Conservation (phyloP, 2,113 vertebrate genomes). For the Alosa alosa region DNA sequence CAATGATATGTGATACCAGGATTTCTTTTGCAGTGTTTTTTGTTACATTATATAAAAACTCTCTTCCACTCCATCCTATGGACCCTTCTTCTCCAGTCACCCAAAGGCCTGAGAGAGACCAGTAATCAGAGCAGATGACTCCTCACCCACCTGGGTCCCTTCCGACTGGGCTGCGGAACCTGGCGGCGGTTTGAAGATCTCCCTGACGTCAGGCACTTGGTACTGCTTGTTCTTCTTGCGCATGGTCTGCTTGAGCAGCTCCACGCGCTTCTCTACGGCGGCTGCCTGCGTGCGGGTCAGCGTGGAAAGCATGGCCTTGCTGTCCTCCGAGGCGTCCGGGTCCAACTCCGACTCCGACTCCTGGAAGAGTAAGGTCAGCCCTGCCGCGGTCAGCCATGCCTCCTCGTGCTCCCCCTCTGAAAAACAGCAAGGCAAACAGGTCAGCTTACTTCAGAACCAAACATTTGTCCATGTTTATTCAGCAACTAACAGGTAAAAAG, state of each 20-base stretch:
- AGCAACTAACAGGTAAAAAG: background rate
- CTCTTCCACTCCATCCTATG: too few relatives aligned
- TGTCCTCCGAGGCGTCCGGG: slow-evolving; percentile 71
- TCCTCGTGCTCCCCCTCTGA: slow-evolving; percentile 93
- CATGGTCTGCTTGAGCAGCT: slow-evolving; percentile 85
- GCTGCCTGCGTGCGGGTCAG: slow-evolving; percentile 87
- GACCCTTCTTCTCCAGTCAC: too few relatives aligned
- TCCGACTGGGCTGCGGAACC: background rate
- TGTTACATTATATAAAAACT: too few relatives aligned
- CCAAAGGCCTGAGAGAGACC: too few relatives aligned
- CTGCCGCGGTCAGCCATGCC: slow-evolving; percentile 93
- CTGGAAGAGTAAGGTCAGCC: slow-evolving; percentile 84
- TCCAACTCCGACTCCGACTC: slow-evolving; percentile 69
- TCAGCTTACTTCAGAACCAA: background rate
- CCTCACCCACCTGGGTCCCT: background rate
- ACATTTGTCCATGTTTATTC: background rate
- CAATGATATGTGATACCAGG: too few relatives aligned
- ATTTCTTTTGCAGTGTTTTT: too few relatives aligned
- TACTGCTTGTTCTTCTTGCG: slow-evolving; percentile 87
- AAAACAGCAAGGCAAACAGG: slow-evolving; percentile 15
- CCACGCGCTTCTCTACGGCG: slow-evolving; percentile 84
- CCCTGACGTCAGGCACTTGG: slow-evolving; percentile 89
- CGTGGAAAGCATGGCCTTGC: slow-evolving; percentile 81
- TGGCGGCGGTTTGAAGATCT: slow-evolving; percentile 80
- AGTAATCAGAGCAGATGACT: background rate